Evolutionary conservation across 2,888 invertebrate genomes (phyloP), one percentile per base, ranked within the genome.

Genomic region (Campoplex capitator): DNA sequence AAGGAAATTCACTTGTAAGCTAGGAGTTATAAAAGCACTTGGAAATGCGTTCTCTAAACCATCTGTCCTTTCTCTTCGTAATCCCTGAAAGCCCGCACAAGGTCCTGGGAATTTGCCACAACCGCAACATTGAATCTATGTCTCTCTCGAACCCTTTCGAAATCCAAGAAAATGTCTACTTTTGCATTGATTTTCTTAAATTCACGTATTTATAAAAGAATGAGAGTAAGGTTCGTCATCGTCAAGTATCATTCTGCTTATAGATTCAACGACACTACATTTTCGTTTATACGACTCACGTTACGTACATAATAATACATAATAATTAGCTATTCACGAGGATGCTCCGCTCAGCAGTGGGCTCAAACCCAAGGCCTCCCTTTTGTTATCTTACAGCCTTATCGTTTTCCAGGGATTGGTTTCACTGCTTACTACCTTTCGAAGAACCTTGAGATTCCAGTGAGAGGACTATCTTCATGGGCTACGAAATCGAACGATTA

Each of bases 291-390:
- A 51, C 51, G 73, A 54, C 23, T 38, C 45, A 38, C 58, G 23
- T 82, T n/a, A 38, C 35, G 51, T 62, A 32, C 48, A 23, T 23
- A 23, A 23, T 23, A 23, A 67, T 65, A 71, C 73, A 74, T 77
- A 85, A 86, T 84, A 85, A 88, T 88, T 87, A 89, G 81, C 83
- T 88, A 86, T 86, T 89, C 86, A 73, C 45, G 68, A 65, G 77
- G 76, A 84, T 82, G 84, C 79, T 76, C 75, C 38, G 38, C n/a
- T n/a, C 35, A 73, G 83, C 88, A 87, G 85, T 88, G 23, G 23
- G 23, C 23, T 88, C 86, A 82, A 84, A 71, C 83, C 68, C 73
- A 65, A 58, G 79, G 82, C 56, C 68, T 70, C 48, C 73, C 56
- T 51, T 79, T 73, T 81, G 78, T 84, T 86, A 81, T 81, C 77